Evolutionary conservation across 2,113 vertebrate species (phyloP), one percentile per base, ranked within the genome.

Genomic region (Oncorhynchus nerka): DNA sequence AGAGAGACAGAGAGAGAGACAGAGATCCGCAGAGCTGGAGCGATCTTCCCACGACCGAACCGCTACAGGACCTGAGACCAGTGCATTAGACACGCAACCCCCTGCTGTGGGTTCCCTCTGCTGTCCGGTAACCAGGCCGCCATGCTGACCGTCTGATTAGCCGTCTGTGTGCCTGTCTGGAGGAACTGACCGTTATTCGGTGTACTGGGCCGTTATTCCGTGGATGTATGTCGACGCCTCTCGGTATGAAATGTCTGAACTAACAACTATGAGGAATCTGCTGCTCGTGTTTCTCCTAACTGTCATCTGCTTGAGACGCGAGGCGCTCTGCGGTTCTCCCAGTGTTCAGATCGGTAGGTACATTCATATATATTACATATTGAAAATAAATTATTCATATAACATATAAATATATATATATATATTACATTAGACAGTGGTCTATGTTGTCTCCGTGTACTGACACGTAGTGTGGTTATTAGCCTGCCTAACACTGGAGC

Each of bases 271-370:
- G 94, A 55, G 51, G 51, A 93, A 92, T 93, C 91, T 95, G 92
- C 92, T 93, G 51, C 15, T 4, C 1, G 51, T 55, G 92, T 92
- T 92, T 87, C 92, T 95, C 84, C 89, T 93, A 87, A 91, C 94
- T 82, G 90, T 94, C 81, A 5, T 55, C 51, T 55, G 51, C 51
- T 90, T 94, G 77, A 95, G 94, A 94, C 95, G 94, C 91, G 91
- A 95, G 90, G 91, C 95, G 86, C 91, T 94, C 87, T 92, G 94
- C 84, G 95, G 93, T 81, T 91, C 90, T 89, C 94, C 95, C 64
- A 94, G 95, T 92, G 95, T 96, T 85, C 95, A 96, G 90, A 96
- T 96, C 91, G 95, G 95, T 96, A 93, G 90, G 94, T 93, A 89
- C 16, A 55, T 19, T 15, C 51, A 55, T 15, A 55, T 19, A 55